A percentile compares a stretch with the other conserved stretches of the same genome.
Conservation (phyloP, 2,797 vertebrate species). For the Argya squamiceps region DNA sequence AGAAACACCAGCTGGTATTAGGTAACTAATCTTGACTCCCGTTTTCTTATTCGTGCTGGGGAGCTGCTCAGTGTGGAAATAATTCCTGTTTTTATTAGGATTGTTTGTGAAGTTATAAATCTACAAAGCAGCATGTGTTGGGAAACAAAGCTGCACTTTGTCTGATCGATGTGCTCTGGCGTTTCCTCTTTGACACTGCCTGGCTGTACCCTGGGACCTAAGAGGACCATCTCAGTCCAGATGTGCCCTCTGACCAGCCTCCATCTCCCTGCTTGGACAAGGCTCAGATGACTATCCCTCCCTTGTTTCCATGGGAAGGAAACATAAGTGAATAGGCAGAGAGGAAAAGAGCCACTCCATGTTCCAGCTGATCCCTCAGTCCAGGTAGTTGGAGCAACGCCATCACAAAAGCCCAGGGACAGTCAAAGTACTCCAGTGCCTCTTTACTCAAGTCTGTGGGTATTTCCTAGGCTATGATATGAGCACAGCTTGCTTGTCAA, state of each 20-base stretch:
- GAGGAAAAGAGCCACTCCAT: not conserved
- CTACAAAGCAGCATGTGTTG: not conserved
- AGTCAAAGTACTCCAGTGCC: not conserved
- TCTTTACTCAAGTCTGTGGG: not conserved
- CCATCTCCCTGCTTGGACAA: not conserved
- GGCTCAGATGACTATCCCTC: not conserved
- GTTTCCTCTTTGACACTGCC: not conserved
- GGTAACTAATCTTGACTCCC: not conserved
- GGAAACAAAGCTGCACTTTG: slow-evolving; percentile 15
- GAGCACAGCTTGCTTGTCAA: not conserved
- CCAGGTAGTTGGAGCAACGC: not conserved
- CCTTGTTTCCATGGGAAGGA: not conserved
- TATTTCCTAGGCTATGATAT: not conserved
- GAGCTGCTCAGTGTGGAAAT: not conserved
- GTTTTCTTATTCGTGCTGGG: slow-evolving; percentile 17
- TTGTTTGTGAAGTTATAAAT: slow-evolving; percentile 51
- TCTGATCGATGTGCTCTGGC: not conserved
- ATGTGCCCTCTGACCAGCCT: slow-evolving; percentile 37
- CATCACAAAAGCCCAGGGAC: not conserved
- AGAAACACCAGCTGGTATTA: slow-evolving; percentile 18
- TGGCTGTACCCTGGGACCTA: not conserved
- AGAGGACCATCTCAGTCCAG: not conserved
- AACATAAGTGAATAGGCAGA: not conserved
- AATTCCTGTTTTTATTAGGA: slow-evolving; percentile 36
- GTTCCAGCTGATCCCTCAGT: not conserved